Percentiles rank a stretch among this genome's conserved stretches.
These are phyloP conservation scores for Nineta flava DNA, from an alignment of 2,888 invertebrate genomes.

Conservation along the genomic window DNA sequence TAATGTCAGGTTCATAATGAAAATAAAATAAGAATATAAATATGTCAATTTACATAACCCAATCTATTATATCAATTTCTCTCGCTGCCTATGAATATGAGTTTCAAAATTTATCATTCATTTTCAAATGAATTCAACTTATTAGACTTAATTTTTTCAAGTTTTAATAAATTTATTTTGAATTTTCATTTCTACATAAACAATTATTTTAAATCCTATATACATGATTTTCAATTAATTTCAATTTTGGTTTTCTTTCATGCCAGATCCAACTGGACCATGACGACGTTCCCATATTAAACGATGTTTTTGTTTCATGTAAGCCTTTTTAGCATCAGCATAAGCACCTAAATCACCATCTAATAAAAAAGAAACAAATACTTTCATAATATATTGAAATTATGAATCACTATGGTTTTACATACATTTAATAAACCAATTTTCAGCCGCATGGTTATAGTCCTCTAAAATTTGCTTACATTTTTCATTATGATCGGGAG, in stretches of 20 bases:
- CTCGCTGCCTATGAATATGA: too few species aligned
- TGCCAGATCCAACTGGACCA: slow-evolving; percentile 56
- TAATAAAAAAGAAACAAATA: slow-evolving; percentile 25
- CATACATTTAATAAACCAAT: slow-evolving; percentile 92
- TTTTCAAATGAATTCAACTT: too few species aligned
- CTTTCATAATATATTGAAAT: not conserved
- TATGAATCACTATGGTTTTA: slow-evolving; percentile 8
- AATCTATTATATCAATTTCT: too few species aligned
- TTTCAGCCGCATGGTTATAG: slow-evolving; percentile 61
- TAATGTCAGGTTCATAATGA: too few species aligned
- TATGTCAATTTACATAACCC: too few species aligned
- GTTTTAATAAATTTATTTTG: too few species aligned
- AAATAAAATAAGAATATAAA: too few species aligned
- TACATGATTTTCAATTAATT: not conserved
- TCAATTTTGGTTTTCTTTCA: slow-evolving; percentile 24
- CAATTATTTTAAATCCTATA: too few species aligned
- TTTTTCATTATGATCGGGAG: slow-evolving; percentile 48
- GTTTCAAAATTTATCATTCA: too few species aligned
- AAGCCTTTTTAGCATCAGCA: slow-evolving; percentile 55
- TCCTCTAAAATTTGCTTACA: slow-evolving; percentile 52
- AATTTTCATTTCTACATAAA: too few species aligned
- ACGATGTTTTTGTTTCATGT: slow-evolving; percentile 98
- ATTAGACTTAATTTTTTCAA: too few species aligned
- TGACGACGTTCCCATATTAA: slow-evolving; percentile 93
- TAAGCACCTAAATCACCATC: slow-evolving; percentile 85